phyloP scores from a whole-genome alignment of 2,113 vertebrate genomes.

The Lathamus discolor region DNA sequence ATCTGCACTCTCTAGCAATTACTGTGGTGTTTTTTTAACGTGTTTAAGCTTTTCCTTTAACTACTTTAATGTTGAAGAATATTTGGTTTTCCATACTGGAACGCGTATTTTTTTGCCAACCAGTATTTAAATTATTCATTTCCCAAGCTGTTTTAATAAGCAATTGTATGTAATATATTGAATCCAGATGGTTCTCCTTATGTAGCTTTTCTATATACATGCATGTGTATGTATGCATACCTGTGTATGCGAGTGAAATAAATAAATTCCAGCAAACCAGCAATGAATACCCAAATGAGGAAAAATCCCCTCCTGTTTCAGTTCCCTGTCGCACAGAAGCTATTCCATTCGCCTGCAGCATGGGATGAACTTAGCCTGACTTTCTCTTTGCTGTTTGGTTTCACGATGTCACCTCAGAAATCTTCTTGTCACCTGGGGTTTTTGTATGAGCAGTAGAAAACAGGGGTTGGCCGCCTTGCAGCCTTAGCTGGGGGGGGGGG shows the following conservation, averaged over 20 bases:
- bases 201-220: not conserved
- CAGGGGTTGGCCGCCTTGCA: not conserved
- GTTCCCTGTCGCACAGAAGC: not conserved
- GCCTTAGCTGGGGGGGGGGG: not conserved
- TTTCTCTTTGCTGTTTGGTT: not conserved
- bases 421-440: not conserved
- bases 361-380: not conserved
- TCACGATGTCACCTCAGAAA: not conserved
- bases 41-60: not conserved
- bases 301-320: not conserved
- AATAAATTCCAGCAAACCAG: not conserved
- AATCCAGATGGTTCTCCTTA: not conserved
- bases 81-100: not conserved
- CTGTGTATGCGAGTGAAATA: not conserved
- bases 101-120: not conserved
- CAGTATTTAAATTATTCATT: not conserved
- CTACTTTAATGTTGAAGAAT: not conserved
- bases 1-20: not conserved
- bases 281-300: not conserved
- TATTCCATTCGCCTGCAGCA: not conserved
- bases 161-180: not conserved
- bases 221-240: not conserved
- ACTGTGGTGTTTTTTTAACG: accelerated
- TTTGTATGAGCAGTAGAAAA: not conserved
- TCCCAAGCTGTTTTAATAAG: not conserved